These are phyloP conservation scores for Meteorus colon DNA, from an alignment of 2,888 invertebrate species.

Conservation along the genomic window DNA sequence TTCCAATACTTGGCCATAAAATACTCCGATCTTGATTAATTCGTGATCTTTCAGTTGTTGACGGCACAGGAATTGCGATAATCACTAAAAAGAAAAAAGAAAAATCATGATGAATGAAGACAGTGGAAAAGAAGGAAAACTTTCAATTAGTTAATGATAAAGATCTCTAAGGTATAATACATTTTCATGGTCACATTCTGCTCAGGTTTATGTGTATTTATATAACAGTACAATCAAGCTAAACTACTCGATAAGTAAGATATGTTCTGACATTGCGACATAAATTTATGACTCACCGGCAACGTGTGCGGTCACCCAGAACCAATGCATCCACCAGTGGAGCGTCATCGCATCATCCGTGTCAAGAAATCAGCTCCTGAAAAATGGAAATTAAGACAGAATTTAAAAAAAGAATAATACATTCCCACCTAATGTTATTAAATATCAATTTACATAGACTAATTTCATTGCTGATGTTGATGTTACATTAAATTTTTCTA, in stretches of 20 bases:
- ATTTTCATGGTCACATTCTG: neutral
- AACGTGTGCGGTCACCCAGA: constrained; percentile 83
- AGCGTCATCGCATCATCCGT: constrained; percentile 82
- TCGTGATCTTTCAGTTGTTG: constrained; percentile 57
- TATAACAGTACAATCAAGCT: constrained; percentile 39
- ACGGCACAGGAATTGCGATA: constrained; percentile 61
- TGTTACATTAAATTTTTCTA: neutral
- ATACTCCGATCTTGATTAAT: constrained; percentile 39
- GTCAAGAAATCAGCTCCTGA: constrained; percentile 50
- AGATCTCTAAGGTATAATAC: neutral
- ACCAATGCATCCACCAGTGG: constrained; percentile 93
- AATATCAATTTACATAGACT: constrained; percentile 1
- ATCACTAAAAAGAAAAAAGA: constrained; percentile 53
- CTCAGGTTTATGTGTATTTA: constrained; percentile 21
- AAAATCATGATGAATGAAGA: neutral
- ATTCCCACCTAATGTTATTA: neutral
- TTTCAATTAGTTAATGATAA: neutral
- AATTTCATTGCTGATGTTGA: neutral
- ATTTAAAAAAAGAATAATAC: neutral
- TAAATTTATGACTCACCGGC: constrained; percentile 61
- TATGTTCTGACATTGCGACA: constrained; percentile 3
- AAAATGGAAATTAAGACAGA: constrained; percentile 43
- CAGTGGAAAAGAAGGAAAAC: constrained; percentile 3
- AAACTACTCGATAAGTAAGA: constrained; percentile 19
- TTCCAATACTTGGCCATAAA: constrained; percentile 26